These are phyloP conservation scores for Sminthopsis crassicaudata DNA, from an alignment of 2,113 vertebrate genomes.

Conservation along the genomic window DNA sequence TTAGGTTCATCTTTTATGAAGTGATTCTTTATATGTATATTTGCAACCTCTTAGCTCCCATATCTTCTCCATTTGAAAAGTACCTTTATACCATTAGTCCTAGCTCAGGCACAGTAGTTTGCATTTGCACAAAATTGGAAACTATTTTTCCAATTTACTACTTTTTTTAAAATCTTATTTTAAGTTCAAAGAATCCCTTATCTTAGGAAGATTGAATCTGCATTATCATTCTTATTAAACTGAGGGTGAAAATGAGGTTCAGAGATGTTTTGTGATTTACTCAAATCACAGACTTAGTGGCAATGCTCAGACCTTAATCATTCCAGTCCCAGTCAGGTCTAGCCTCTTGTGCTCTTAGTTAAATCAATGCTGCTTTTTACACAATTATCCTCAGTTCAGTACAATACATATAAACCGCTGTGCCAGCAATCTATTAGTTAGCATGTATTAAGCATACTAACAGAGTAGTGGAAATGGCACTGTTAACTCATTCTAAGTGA, in stretches of 20 bases:
- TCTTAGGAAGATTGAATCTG: neutral
- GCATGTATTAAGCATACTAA: neutral
- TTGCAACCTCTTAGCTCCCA: neutral
- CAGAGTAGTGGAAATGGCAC: neutral
- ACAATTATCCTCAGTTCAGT: neutral
- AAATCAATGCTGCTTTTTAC: neutral
- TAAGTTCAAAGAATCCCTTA: neutral
- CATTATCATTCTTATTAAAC: neutral
- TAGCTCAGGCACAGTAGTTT: neutral
- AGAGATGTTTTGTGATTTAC: too few species aligned
- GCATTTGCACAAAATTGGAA: neutral
- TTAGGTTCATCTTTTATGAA: neutral
- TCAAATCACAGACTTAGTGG: neutral
- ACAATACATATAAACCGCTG: neutral
- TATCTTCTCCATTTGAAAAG: neutral
- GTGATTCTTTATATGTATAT: neutral
- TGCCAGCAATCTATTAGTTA: neutral
- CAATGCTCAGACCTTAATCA: neutral
- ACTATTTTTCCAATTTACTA: neutral
- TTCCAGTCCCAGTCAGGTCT: neutral
- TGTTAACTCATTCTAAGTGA: neutral
- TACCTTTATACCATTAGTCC: neutral
- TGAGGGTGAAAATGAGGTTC: neutral
- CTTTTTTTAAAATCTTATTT: neutral
- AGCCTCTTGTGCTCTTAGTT: neutral